Evolutionary conservation across 92 coral and sea anemone genomes (phyloP), one percentile per base, ranked within the genome.

Genomic region (Muricea muricata): DNA sequence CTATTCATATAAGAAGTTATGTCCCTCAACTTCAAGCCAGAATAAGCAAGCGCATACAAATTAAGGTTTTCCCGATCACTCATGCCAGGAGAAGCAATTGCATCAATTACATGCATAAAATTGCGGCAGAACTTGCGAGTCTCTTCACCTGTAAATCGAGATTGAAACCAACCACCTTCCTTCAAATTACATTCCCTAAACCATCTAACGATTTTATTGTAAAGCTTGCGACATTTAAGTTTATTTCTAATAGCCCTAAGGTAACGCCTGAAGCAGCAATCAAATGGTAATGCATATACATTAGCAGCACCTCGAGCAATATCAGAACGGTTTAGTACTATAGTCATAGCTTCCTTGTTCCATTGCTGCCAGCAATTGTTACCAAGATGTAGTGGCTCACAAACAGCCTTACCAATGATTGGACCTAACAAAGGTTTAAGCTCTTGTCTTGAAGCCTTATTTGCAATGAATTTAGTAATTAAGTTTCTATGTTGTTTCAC

Each of bases 181-280:
- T 90, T 82, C n/a, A n/a, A n/a, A n/a, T n/a, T n/a, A n/a, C n/a
- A n/a, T 65, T 84, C 90, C 57, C 87, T 57, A 68, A 87, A 91
- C 94, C 91, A 91, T 84, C 79, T 78, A 23, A 87, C 69, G 52
- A 85, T 85, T 80, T 91, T 91, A 91, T 88, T 88, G 90, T 91
- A 91, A 40, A 91, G 71, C 84, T 87, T 90, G 45, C 80, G 91
- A 78, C 85, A 88, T 80, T 85, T 88, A 5, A 91, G 85, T 61
- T 91, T 88, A 88, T 85, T 88, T 73, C 92, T 88, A 83, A 88
- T 87, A 57, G 91, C 85, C 47, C 94, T 89, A 84, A 91, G 94
- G 84, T 88, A 91, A 86, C 85, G 85, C 29, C 87, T 88, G 84
- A 91, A 91, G 75, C 91, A 88, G 82, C 93, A 91, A 39, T 91